Base-by-base conservation (phyloP, 2,797 vertebrate genomes). In the Enteromius radiatus region DNA sequence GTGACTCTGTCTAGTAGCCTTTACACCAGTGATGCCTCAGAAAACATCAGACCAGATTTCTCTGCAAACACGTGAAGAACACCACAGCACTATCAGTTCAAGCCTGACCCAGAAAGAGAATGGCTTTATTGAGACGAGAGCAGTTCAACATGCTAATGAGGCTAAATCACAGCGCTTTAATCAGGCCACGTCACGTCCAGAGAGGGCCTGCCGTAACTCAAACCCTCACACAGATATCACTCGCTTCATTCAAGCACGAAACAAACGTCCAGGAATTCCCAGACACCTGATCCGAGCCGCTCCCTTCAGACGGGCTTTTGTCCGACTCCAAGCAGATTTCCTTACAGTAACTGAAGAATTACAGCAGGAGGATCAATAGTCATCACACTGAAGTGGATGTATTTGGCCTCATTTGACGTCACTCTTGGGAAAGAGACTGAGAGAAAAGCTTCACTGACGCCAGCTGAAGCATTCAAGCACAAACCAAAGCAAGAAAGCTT, bases 91-190 rank as follows among this genome's bases (percentile, higher is more conserved):
- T 73, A n/a, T 52, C 21, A 52, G 7, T 52, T 73, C 28, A 65
- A 33, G 43, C 10, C 43, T 67, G 76, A 78, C 76, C 76, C 65
- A 65, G 76, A 65, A 65, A 52, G 31, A 36, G 76, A 65, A 64
- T 14, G 3, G 12, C 11, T 65, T 65, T 65, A 33, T 36, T 49
- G 76, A n/a, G n/a, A n/a, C n/a, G n/a, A n/a, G n/a, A n/a, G n/a
- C n/a, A n/a, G n/a, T n/a, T n/a, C 21, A 82, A 28, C 45, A 43
- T 31, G 54, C 41, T 63, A 65, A 77, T 65, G 59, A 47, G 56
- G 67, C 31, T 14, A 49, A 77, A 49, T 33, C 54, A 3, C n/a
- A 63, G 49, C 47, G 61, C 5, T 56, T n/a, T 52, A 71, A 49
- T 71, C 41, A 69, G 15, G 21, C 11, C 5, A 17, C 28, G 8